Evolutionary conservation across 64 coral and sea anemone species (phyloP).

Genomic region (Pachyseris speciosa): DNA sequence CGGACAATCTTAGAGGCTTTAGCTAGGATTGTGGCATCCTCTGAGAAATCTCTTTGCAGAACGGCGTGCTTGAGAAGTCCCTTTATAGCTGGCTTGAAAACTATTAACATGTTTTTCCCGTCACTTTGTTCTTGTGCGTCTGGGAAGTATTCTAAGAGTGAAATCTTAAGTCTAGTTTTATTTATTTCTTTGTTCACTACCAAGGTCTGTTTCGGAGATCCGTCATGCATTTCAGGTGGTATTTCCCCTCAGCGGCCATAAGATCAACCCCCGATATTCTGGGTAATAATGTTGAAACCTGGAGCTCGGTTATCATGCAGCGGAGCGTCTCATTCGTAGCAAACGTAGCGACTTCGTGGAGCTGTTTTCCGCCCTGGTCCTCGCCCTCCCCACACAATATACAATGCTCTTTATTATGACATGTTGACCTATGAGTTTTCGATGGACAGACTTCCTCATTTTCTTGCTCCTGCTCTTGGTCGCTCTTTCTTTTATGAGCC

Average conservation of each 20-base stretch:
- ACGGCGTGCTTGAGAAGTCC: slow-evolving; percentile 53
- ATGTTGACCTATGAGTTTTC: not conserved
- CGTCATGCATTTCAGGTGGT: slow-evolving; percentile 55
- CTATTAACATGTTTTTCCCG: slow-evolving; percentile 53
- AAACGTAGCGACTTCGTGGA: slow-evolving; percentile 59
- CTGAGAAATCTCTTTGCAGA: slow-evolving; percentile 34
- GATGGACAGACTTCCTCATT: not conserved
- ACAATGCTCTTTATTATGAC: slow-evolving; percentile 23
- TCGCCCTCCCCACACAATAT: slow-evolving; percentile 23
- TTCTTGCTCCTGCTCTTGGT: too few species aligned
- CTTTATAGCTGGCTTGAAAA: slow-evolving; percentile 56
- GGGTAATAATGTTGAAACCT: slow-evolving; percentile 37
- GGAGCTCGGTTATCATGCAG: slow-evolving; percentile 47
- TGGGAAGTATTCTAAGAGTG: slow-evolving; percentile 59
- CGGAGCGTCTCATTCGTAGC: slow-evolving; percentile 27
- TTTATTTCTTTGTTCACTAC: slow-evolving; percentile 56
- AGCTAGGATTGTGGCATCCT: slow-evolving; percentile 63
- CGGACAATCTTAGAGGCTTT: slow-evolving; percentile 50
- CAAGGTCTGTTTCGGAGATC: slow-evolving; percentile 54
- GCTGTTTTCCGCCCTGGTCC: not conserved
- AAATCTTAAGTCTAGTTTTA: slow-evolving; percentile 69
- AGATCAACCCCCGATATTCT: slow-evolving; percentile 63
- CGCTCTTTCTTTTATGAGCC: too few species aligned
- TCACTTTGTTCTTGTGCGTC: slow-evolving; percentile 54
- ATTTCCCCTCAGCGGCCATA: slow-evolving; percentile 56